Conservation (phyloP, 2,888 invertebrate genomes). For the Himalopsyche japonica region DNA sequence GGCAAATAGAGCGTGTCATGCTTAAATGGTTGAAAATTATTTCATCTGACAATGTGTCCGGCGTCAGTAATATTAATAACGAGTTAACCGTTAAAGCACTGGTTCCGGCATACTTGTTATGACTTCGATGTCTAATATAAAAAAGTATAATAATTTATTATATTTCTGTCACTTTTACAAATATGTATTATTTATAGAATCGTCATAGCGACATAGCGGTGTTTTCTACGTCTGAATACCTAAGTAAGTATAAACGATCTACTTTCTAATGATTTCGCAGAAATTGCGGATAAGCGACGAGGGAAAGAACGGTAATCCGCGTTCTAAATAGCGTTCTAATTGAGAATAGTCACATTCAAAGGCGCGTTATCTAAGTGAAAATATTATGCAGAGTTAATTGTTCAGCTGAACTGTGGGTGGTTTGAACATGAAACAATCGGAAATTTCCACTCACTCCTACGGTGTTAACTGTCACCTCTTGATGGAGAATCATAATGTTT, state of each 20-base stretch:
- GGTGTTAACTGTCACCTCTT: too few relatives aligned
- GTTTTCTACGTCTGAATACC: neutral
- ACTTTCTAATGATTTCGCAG: neutral
- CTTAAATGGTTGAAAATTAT: neutral
- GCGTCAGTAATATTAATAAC: neutral
- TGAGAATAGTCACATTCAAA: too few relatives aligned
- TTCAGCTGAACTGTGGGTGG: too few relatives aligned
- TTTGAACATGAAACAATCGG: too few relatives aligned
- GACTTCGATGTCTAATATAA: neutral
- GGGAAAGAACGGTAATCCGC: neutral
- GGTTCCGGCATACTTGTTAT: neutral
- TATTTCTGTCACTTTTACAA: neutral
- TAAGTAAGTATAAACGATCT: neutral
- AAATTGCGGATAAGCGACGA: neutral
- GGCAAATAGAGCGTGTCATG: neutral
- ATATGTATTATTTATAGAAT: neutral
- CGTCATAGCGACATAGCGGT: neutral
- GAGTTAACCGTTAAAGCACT: neutral
- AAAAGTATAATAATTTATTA: neutral
- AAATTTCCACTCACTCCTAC: too few relatives aligned
- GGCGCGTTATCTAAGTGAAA: too few relatives aligned
- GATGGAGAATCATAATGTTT: too few relatives aligned
- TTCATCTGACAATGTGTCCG: neutral
- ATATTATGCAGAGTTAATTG: too few relatives aligned
- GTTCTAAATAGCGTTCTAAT: too few relatives aligned